These are phyloP conservation scores for Cyrtonyx montezumae DNA, from an alignment of 2,113 vertebrate genomes.

Conservation along the genomic window DNA sequence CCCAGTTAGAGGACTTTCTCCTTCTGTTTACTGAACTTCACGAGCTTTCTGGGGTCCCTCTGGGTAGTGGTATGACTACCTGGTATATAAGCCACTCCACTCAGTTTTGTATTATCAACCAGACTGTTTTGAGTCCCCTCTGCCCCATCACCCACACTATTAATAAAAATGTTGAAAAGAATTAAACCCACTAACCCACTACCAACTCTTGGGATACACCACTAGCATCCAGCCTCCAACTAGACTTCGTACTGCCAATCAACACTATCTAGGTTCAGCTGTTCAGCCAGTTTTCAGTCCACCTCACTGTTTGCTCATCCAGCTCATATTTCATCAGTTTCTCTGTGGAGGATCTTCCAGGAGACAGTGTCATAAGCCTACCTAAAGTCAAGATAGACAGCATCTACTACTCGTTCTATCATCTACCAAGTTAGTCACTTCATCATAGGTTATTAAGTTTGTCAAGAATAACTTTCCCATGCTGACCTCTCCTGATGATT, in stretches of 20 bases:
- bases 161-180: neutral
- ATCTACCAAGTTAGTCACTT: neutral
- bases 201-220: neutral
- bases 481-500: neutral
- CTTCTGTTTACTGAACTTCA: neutral
- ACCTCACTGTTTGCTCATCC: neutral
- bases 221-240: neutral
- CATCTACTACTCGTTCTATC: neutral
- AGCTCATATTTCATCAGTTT: neutral
- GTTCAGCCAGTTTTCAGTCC: neutral
- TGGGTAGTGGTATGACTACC: fast-evolving
- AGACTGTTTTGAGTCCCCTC: fast-evolving
- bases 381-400: neutral
- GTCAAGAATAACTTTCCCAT: neutral
- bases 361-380: neutral
- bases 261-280: neutral
- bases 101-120: neutral
- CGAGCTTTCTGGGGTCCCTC: neutral
- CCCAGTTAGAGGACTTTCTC: neutral
- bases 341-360: neutral
- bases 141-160: neutral
- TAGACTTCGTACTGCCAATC: neutral
- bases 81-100: neutral
- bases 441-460: neutral
- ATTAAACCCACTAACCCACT: neutral